Evolutionary conservation across 2,113 vertebrate species (phyloP).

Genomic region (Nymphicus hollandicus): DNA sequence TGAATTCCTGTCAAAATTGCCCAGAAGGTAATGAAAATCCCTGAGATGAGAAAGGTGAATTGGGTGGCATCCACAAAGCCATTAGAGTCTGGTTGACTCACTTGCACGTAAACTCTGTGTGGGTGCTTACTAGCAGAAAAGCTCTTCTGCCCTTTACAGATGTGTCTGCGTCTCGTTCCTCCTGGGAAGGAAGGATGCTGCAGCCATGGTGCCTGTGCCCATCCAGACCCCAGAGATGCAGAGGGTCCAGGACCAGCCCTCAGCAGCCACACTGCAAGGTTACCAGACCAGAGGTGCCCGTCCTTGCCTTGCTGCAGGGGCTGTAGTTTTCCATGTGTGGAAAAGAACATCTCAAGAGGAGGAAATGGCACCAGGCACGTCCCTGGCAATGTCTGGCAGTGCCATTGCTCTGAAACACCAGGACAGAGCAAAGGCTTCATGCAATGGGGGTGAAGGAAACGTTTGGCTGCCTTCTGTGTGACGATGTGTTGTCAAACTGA

Average conservation of each 20-base stretch:
- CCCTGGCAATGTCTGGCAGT: not conserved
- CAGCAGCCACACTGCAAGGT: not conserved
- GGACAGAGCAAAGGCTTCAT: not conserved
- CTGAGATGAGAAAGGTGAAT: constrained; percentile 4
- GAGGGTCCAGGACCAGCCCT: not conserved
- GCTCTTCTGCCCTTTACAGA: not conserved
- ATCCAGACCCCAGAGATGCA: accelerated
- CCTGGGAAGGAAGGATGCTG: not conserved
- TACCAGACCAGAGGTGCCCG: not conserved
- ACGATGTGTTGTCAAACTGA: accelerated
- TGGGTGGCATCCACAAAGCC: not conserved
- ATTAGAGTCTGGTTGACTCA: not conserved
- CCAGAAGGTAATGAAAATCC: constrained; percentile 38
- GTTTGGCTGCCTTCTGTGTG: not conserved
- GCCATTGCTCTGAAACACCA: not conserved
- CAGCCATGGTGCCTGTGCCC: not conserved
- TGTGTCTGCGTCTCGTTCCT: not conserved
- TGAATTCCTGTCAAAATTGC: constrained; percentile 34
- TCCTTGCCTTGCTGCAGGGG: not conserved
- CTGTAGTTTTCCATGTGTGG: not conserved
- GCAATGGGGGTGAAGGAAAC: not conserved
- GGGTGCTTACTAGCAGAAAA: not conserved
- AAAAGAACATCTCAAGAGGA: not conserved
- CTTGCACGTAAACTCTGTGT: not conserved
- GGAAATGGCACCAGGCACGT: not conserved